Evolutionary conservation across 2,797 vertebrate species (phyloP), one percentile per base, ranked within the genome.

Genomic region (Bradypodion ventrale): DNA sequence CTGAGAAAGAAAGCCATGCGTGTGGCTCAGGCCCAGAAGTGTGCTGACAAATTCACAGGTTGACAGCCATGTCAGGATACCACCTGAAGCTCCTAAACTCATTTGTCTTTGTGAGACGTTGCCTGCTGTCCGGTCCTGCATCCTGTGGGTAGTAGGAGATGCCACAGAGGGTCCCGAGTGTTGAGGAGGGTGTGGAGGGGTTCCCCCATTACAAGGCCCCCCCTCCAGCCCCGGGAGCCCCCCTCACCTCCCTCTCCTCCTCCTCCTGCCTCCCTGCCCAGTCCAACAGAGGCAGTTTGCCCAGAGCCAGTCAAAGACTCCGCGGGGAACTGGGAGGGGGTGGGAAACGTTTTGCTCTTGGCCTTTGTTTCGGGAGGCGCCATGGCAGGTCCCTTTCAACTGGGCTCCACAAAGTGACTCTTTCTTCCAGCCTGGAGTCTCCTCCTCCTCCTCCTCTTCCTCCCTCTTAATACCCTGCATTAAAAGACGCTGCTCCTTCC

Each of bases 391-490:
- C 77, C 69, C n/a, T 75, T 49, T 40, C 69, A 60, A 15, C 0
- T 1, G 2, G 8, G 1, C n/a, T 56, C 19, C 75, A 49, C 85
- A 75, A 80, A 70, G 82, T 42, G 27, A 5, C 10, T 49, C 82
- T 80, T 66, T 83, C 85, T 59, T 62, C 75, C 69, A 29, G 35
- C 32, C 32, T 19, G 0, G 8, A 8, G 46, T 23, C 56, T 35
- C 65, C 70, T 75, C 85, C 81, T 65, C 76, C 69, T 72, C 49
- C 70, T 75, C 85, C 81, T 63, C 76, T 68, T 70, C 49, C 15
- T n/a, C n/a, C 49, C 49, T 49, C 2, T 19, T 10, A 16, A 37
- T 40, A 70, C 49, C 85, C 23, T 0, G 37, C 19, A 19, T 62
- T 69, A 29, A 80, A 83, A 83, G 70, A 60, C 32, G 27, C 85